Percentiles rank a stretch among this genome's conserved stretches.
Evolutionary conservation across 2,888 invertebrate genomes (phyloP).

Genomic region (Heliconius ismenius): DNA sequence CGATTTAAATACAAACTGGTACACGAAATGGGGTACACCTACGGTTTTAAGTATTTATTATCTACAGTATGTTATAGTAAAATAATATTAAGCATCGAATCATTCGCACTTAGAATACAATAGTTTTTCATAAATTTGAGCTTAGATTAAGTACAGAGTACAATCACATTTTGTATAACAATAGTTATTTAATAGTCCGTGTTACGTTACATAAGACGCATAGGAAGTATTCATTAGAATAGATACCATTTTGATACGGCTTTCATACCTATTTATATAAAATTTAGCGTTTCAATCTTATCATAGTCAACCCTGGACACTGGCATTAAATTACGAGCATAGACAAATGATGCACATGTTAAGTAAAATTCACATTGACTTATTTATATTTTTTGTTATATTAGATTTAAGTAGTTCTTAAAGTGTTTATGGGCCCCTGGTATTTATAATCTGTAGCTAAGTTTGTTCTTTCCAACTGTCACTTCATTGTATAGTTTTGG

Average conservation of each 20-base stretch:
- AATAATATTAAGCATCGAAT: slow-evolving; percentile 35
- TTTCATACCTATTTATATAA: slow-evolving; percentile 55
- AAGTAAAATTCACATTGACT: slow-evolving; percentile 75
- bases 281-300: slow-evolving; percentile 47
- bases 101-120: slow-evolving; percentile 46
- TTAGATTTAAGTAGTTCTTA: slow-evolving; percentile 70
- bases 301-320: slow-evolving; percentile 63
- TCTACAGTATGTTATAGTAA: slow-evolving; percentile 7
- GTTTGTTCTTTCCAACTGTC: slow-evolving; percentile 35
- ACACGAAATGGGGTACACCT: slow-evolving; percentile 47
- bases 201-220: slow-evolving; percentile 20
- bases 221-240: slow-evolving; percentile 38
- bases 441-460: slow-evolving; percentile 44
- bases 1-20: slow-evolving; percentile 60
- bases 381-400: slow-evolving; percentile 79
- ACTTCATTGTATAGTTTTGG: slow-evolving; percentile 23
- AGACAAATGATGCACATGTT: slow-evolving; percentile 76
- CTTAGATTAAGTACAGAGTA: slow-evolving; percentile 43
- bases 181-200: slow-evolving; percentile 32
- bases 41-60: slow-evolving; percentile 34
- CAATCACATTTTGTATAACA: slow-evolving; percentile 34
- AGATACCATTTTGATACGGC: slow-evolving; percentile 53
- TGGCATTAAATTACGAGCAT: slow-evolving; percentile 58
- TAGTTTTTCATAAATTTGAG: slow-evolving; percentile 41
- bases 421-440: slow-evolving; percentile 60